phyloP scores from a whole-genome alignment of 2,888 invertebrate species.

The Ophion ventricosus region DNA sequence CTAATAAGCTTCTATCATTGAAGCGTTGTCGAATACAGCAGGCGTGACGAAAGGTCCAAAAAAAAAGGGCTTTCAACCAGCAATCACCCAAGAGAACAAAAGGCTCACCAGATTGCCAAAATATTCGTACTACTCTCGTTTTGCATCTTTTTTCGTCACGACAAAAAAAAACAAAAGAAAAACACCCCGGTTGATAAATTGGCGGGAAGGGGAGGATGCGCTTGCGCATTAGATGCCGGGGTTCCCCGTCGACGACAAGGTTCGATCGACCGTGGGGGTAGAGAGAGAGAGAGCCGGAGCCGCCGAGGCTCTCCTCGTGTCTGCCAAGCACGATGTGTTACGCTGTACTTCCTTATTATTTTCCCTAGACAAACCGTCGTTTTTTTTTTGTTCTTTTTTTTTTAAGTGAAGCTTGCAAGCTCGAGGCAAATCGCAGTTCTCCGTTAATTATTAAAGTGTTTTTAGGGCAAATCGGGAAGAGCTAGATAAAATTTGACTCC shows the following conservation, averaged over 20 bases:
- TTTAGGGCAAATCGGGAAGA: neutral
- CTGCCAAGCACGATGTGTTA: slow-evolving; percentile 56
- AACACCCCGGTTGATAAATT: slow-evolving; percentile 51
- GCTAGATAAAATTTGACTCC: slow-evolving; percentile 9
- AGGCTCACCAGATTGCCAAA: neutral
- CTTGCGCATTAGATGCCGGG: slow-evolving; percentile 64
- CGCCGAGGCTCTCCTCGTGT: slow-evolving; percentile 66
- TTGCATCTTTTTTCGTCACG: neutral
- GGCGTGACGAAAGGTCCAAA: neutral
- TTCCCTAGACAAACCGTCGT: slow-evolving; percentile 41
- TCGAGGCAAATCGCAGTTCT: slow-evolving; percentile 10
- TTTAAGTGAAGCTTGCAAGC: slow-evolving; percentile 41
- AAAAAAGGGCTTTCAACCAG: neutral
- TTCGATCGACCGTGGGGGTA: slow-evolving; percentile 75
- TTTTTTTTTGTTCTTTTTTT: slow-evolving; percentile 10
- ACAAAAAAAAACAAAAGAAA: slow-evolving; percentile 23
- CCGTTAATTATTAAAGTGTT: slow-evolving; percentile 5
- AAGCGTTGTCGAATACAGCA: neutral
- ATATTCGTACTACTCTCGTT: neutral
- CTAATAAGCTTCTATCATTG: neutral
- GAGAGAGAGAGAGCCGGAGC: slow-evolving; percentile 66
- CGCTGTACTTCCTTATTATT: slow-evolving; percentile 51
- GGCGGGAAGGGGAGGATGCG: slow-evolving; percentile 65
- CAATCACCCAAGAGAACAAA: neutral
- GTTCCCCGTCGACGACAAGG: slow-evolving; percentile 69